Percentiles rank a stretch among this genome's conserved stretches.
Conservation (phyloP, 2,888 invertebrate species). For the Criorhina ranunculi region DNA sequence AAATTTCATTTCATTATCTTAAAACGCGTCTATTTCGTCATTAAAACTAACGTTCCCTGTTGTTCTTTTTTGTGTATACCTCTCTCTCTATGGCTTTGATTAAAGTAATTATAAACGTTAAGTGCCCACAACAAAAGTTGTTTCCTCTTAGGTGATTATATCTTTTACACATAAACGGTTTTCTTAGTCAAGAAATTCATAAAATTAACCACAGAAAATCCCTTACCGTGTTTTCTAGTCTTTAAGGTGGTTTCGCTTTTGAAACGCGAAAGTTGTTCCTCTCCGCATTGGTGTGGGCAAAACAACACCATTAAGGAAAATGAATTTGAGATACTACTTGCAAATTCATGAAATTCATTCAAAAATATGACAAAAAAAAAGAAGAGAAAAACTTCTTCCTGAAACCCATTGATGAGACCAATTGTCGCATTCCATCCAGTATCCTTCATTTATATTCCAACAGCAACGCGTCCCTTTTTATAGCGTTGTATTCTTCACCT, state of each 20-base stretch:
- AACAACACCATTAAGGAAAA: neutral
- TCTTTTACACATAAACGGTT: constrained; percentile 11
- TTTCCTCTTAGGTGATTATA: constrained; percentile 22
- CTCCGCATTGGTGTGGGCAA: too few species aligned
- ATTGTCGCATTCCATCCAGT: constrained; percentile 19
- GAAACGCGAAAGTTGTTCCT: neutral
- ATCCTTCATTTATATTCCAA: constrained; percentile 62
- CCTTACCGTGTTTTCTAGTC: neutral
- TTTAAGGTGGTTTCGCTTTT: constrained; percentile 2
- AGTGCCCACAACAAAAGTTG: constrained; percentile 18
- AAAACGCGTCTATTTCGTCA: neutral
- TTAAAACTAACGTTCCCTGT: neutral
- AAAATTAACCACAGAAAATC: constrained; percentile 36
- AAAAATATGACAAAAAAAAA: too few species aligned
- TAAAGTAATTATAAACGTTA: constrained; percentile 33
- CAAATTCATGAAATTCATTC: too few species aligned
- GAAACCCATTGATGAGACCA: constrained; percentile 4
- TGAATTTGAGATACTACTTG: too few species aligned
- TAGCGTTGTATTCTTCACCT: constrained; percentile 69
- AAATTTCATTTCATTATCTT: neutral
- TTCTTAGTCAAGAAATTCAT: constrained; percentile 25
- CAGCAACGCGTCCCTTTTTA: constrained; percentile 59
- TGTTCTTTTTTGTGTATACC: neutral
- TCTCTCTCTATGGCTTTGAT: constrained; percentile 23
- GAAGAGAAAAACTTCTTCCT: neutral